Evolutionary conservation across 2,113 vertebrate genomes (phyloP), one percentile per base, ranked within the genome.

Genomic region (Grus americana): DNA sequence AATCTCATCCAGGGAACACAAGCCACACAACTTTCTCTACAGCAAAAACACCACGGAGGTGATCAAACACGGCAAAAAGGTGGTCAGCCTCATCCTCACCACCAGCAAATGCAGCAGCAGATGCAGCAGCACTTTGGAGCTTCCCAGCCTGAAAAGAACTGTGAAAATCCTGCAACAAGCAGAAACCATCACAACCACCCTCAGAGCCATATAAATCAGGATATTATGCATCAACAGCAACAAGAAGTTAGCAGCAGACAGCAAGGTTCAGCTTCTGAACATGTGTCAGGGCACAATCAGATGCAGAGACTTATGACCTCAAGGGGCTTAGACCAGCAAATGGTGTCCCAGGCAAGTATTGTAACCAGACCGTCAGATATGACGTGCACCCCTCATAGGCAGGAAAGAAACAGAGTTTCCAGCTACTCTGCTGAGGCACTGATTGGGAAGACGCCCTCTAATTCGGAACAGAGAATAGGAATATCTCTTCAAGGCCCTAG

Each of bases 361-460:
- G 99, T 98, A 66, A 99, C 99, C 10, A 98, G 99, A 27, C 97
- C 99, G 3, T 98, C 99, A 24, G 99, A 99, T 47, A 98, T 99
- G 98, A 95, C 98, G 2, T 99, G 99, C 49, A 96, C 98, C 23
- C 98, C 99, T 5, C 99, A 99, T 9, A 98, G 99, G 27, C 99
- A 99, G 83, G 99, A 99, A 70, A 99, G 99, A 58, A 99, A 99
- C 32, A 98, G 99, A 34, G 99, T 99, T 86, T 99, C 99, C 82
- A 99, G 98, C 97, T 99, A 99, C 95, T 99, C 99, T 42, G 99
- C 99, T 1, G 99, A 99, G 91, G 99, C 99, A 0, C 99, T 99
- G 42, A 99, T 99, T 47, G 99, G 99, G 47, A 99, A 99, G 94
- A 98, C 98, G 0, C 97, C 99, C n/a, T 99, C 98, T 27, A 99